Base-by-base conservation (phyloP, 2,113 vertebrate species). In the Dipodomys spectabilis region DNA sequence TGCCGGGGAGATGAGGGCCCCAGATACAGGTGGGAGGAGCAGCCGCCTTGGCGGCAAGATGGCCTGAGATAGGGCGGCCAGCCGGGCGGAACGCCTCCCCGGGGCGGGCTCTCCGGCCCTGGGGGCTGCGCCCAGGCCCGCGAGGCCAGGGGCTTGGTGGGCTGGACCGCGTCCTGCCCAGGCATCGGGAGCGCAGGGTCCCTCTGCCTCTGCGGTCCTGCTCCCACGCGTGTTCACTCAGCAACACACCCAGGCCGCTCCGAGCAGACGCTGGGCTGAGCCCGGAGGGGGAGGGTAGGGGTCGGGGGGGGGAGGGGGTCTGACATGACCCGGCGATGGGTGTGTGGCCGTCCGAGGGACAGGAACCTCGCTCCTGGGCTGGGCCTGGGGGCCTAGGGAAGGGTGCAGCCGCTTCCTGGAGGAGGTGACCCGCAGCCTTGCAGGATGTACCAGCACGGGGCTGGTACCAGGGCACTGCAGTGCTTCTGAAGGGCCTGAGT, bases 11-110 rank as follows among this genome's bases (percentile, higher is more conserved):
- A 96, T 96, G 94, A 89, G 79, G 92, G 93, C 91, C 94, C 67
- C 91, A 96, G 96, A 97, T 96, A 96, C 27, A 35, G 12, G 49
- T 86, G 69, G 91, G 94, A 92, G 95, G 94, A 71, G 90, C 13
- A 3, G 95, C 92, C 7, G 13, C 67, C 35, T 3, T 0, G 90
- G 97, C 94, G 93, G 94, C 96, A 62, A 96, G 97, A 96, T 97
- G 97, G 93, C 94, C 95, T 3, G 35, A 95, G 97, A 97, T 97
- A 96, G 95, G 71, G 74, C 30, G 3, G 49, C 90, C 95, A 90
- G 93, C 72, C 0, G 78, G 77, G 94, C 32, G 67, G 94, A 94
- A 95, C 93, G 12, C 25, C 16, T 3, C 74, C 1, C 0, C n/a
- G n/a, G 83, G 30, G 23, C 92, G 67, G 84, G 39, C 44, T 78